A percentile compares a stretch with the other conserved stretches of the same genome.
These are phyloP conservation scores for Phthorimaea operculella DNA, from an alignment of 1,140 invertebrate species.

Conservation along the genomic window DNA sequence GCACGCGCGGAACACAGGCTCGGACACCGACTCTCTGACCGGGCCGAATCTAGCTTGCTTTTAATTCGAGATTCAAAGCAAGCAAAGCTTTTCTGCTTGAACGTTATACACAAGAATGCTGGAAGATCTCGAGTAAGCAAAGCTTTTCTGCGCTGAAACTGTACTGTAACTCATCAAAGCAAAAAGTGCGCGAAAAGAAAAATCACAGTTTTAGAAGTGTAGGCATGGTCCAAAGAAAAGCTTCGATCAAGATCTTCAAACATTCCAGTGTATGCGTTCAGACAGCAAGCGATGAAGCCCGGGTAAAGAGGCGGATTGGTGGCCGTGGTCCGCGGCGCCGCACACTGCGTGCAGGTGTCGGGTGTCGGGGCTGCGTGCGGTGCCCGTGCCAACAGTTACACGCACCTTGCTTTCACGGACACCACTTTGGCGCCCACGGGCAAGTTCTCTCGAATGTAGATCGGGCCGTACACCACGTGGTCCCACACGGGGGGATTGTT, in stretches of 20 bases:
- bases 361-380: slow-evolving; percentile 69
- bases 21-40: too few relatives aligned
- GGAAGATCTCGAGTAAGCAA: too few relatives aligned
- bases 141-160: too few relatives aligned
- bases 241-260: background rate
- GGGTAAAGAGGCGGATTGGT: background rate
- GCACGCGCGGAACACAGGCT: slow-evolving; percentile 28
- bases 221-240: too few relatives aligned
- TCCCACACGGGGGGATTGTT: slow-evolving; percentile 98
- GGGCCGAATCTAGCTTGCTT: too few relatives aligned
- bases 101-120: too few relatives aligned
- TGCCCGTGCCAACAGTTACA: slow-evolving; percentile 68
- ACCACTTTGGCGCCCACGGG: slow-evolving; percentile 96
- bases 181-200: too few relatives aligned
- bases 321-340: slow-evolving; percentile 23
- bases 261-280: too few relatives aligned
- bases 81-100: too few relatives aligned
- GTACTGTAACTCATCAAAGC: too few relatives aligned
- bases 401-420: slow-evolving; percentile 96
- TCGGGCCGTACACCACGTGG: slow-evolving; percentile 93
- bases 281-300: background rate
- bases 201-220: too few relatives aligned
- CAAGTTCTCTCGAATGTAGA: slow-evolving; percentile 97
- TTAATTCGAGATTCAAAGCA: too few relatives aligned
- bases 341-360: slow-evolving; percentile 63